Conservation (phyloP, 1,140 invertebrate species). For the Philopotamus ludificatus region DNA sequence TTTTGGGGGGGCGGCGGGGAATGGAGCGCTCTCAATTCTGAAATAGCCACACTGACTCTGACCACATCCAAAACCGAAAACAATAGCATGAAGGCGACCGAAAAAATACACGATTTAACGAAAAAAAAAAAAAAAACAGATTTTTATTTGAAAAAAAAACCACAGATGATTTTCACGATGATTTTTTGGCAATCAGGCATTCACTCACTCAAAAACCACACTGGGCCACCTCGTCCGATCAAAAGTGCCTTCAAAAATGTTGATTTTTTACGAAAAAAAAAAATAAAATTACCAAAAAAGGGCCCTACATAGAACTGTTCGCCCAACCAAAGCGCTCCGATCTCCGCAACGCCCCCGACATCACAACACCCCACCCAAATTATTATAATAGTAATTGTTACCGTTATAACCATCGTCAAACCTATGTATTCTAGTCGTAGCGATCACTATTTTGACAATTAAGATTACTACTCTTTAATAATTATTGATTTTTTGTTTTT, state of each 20-base stretch:
- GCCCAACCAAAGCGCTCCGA: constrained; percentile 66
- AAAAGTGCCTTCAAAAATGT: constrained; percentile 85
- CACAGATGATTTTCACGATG: constrained; percentile 30
- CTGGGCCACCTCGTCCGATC: constrained; percentile 85
- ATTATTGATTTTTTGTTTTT: constrained; percentile 31
- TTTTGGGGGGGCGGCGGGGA: constrained; percentile 49
- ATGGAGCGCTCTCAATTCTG: constrained; percentile 64
- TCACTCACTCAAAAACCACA: constrained; percentile 63
- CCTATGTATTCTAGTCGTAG: constrained; percentile 37
- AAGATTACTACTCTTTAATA: constrained; percentile 33
- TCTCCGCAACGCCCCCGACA: constrained; percentile 52
- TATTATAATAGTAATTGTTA: constrained; percentile 37
- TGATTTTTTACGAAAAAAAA: constrained; percentile 79
- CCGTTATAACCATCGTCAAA: constrained; percentile 36
- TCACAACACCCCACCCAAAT: background rate
- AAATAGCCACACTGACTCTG: constrained; percentile 65
- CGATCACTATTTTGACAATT: constrained; percentile 32
- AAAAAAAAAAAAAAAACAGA: constrained; percentile 43
- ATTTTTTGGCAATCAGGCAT: constrained; percentile 50
- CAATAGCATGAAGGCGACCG: constrained; percentile 60
- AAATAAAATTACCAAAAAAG: constrained; percentile 69
- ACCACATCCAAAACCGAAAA: constrained; percentile 62
- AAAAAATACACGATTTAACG: constrained; percentile 42
- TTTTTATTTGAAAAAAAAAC: constrained; percentile 47
- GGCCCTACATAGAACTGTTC: constrained; percentile 79